phyloP scores from a whole-genome alignment of 2,113 vertebrate genomes.

The Halichoerus grypus region DNA sequence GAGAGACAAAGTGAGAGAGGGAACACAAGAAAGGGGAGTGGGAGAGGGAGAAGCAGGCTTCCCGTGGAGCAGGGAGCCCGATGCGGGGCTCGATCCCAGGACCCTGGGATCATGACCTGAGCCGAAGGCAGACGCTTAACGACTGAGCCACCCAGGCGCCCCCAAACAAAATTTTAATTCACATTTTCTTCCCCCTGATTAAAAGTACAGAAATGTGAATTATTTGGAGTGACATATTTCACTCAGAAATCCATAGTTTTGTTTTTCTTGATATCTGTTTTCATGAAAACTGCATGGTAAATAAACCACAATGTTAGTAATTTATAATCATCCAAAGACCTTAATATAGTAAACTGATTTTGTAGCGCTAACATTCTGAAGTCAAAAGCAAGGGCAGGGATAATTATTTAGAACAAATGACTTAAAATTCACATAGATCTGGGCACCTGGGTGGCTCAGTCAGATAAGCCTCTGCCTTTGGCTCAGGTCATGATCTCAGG shows the following conservation, averaged over 20 bases:
- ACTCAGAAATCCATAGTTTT: background rate
- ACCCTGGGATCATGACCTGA: too few relatives aligned
- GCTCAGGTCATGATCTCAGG: too few relatives aligned
- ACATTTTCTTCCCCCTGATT: background rate
- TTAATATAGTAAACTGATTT: background rate
- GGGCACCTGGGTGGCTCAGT: too few relatives aligned
- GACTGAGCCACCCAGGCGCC: too few relatives aligned
- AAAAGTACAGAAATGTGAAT: conserved; percentile 27
- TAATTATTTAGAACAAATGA: background rate
- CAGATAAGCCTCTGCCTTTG: too few relatives aligned
- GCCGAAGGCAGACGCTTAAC: too few relatives aligned
- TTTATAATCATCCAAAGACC: background rate
- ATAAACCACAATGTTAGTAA: background rate
- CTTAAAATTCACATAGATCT: background rate
- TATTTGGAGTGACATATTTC: conserved; percentile 12
- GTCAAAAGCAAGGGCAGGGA: background rate
- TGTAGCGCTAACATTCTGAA: background rate
- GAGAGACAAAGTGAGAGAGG: too few relatives aligned
- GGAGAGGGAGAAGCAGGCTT: too few relatives aligned
- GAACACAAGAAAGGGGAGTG: too few relatives aligned
- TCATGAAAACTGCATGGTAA: background rate
- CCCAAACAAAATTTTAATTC: background rate
- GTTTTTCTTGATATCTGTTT: conserved; percentile 33
- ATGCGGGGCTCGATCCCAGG: too few relatives aligned
- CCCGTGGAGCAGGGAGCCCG: too few relatives aligned